phyloP scores from a whole-genome alignment of 2,113 vertebrate genomes.

The Scolopax mira region DNA sequence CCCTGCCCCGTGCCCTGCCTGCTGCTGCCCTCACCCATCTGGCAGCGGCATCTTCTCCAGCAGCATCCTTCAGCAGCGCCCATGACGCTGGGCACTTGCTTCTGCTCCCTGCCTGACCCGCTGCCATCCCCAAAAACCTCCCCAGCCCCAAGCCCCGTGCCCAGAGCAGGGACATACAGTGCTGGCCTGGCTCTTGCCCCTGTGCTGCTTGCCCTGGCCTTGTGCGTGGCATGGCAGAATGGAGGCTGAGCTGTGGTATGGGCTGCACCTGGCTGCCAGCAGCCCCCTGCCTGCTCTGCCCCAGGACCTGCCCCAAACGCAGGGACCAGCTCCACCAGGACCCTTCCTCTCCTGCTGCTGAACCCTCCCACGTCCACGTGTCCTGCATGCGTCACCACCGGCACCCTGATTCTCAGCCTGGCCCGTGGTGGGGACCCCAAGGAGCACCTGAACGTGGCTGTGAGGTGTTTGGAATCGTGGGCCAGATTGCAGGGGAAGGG shows the following conservation, averaged over 20 bases:
- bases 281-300: neutral
- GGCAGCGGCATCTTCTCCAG: neutral
- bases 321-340: neutral
- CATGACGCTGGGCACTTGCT: neutral
- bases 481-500: too few relatives aligned
- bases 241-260: neutral
- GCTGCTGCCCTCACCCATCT: neutral
- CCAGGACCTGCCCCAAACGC: neutral
- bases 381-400: neutral
- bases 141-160: neutral
- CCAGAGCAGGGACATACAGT: neutral
- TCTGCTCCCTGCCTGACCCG: neutral
- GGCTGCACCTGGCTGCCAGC: neutral
- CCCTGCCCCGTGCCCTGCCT: fast-evolving
- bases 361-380: fast-evolving
- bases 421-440: neutral
- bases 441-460: neutral
- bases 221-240: fast-evolving
- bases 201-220: fast-evolving
- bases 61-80: neutral
- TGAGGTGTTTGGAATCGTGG: neutral
- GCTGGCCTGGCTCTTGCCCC: neutral
- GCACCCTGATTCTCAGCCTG: neutral
- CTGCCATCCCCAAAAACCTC: neutral
- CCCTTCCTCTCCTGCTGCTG: neutral